phyloP scores from a whole-genome alignment of 2,113 vertebrate genomes.

The Cichladusa arquata region DNA sequence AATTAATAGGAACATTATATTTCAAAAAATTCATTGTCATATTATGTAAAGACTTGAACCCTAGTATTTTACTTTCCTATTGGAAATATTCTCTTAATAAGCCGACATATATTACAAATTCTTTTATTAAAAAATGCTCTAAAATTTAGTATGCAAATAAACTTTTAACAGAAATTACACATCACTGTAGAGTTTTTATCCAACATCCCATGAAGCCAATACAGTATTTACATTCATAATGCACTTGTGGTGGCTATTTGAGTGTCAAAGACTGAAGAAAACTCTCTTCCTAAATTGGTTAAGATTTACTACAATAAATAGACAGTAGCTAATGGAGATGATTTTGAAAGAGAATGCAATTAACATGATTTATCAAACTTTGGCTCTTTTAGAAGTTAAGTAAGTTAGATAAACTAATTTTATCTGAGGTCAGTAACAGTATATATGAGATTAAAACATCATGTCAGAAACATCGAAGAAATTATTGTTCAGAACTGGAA shows the following conservation, averaged over 20 bases:
- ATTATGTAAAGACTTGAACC: not conserved
- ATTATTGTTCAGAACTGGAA: not conserved
- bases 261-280: not conserved
- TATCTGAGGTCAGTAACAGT: not conserved
- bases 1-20: not conserved
- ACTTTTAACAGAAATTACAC: not conserved
- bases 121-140: not conserved
- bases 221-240: not conserved
- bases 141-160: not conserved
- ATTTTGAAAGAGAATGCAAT: not conserved
- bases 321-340: not conserved
- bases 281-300: not conserved
- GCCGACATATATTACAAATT: not conserved
- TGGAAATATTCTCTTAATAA: not conserved
- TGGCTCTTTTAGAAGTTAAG: not conserved
- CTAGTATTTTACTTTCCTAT: not conserved
- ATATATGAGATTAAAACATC: not conserved
- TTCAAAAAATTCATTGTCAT: rapidly evolving
- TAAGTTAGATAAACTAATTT: not conserved
- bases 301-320: not conserved
- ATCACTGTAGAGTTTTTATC: not conserved
- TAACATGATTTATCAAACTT: not conserved
- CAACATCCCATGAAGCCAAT: rapidly evolving
- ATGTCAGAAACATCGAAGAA: not conserved
- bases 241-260: not conserved